Base-by-base conservation (phyloP, 2,797 vertebrate species). In the Sardinella longiceps region DNA sequence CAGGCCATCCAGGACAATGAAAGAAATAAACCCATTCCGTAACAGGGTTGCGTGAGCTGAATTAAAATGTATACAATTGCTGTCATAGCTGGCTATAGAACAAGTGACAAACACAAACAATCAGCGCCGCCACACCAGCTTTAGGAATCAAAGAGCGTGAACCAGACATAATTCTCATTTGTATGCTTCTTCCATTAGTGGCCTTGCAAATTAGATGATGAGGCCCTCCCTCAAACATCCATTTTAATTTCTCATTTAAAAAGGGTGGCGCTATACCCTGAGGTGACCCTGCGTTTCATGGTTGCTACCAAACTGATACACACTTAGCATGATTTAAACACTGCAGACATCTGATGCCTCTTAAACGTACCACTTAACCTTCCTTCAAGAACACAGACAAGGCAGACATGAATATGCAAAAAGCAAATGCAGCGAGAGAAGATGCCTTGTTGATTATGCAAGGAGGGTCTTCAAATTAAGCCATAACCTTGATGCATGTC, bases 181-280 rank as follows among this genome's bases (percentile, higher is more conserved):
- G 80, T 80, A 87, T 85, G 82, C 83, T 14, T 53, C 80, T 86
- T 20, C 37, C 82, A 94, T 11, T 25, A 92, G 89, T 0, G 81
- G 80, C 39, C 74, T 82, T 80, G 83, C 56, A 85, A 87, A 84
- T 89, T 80, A 84, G 58, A 87, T 81, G 63, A 18, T 70, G 45
- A 56, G 83, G 84, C 12, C 77, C 53, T 46, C 70, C 60, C 70
- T 20, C 63, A 87, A 87, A 86, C 56, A 81, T 46, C 83, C 81
- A 83, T 84, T 86, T 85, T 77, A 87, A 87, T 88, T 87, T 87
- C 82, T 80, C 83, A 88, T 83, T 88, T 87, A 86, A 87, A 82
- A 88, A 82, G 81, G 84, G 48, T 85, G 85, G 86, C 86, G 86
- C 83, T n/a, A 43, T 82, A 83, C 30, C 14, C 63, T 15, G 30